Percentiles rank a stretch among this genome's conserved stretches.
Conservation (phyloP, 2,113 vertebrate genomes). For the Salvelinus alpinus region DNA sequence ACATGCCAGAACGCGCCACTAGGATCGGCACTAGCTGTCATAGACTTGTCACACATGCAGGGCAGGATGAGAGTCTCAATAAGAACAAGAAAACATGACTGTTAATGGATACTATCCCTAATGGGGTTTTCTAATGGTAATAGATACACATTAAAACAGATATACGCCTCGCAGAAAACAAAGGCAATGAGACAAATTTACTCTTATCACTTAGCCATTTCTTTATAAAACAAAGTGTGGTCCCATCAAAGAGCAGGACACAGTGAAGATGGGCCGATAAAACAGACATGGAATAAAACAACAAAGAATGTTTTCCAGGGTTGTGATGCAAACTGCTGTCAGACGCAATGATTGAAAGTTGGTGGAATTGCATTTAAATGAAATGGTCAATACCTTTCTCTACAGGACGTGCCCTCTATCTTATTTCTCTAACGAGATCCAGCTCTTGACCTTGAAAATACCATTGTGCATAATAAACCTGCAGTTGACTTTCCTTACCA, state of each 20-base stretch:
- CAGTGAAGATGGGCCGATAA: neutral
- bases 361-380: constrained; percentile 3
- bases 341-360: neutral
- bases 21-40: too few relatives aligned
- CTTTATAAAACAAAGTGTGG: neutral
- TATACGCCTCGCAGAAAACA: neutral
- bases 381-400: neutral
- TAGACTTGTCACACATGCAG: neutral
- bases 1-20: too few relatives aligned
- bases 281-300: neutral
- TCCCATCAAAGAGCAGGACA: neutral
- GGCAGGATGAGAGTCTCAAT: neutral
- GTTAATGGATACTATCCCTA: neutral
- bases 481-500: neutral
- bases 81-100: neutral
- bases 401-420: neutral
- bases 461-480: neutral
- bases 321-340: neutral
- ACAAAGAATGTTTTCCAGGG: neutral
- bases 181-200: neutral
- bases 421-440: neutral
- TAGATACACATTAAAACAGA: neutral
- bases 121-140: neutral
- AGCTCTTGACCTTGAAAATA: neutral
- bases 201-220: neutral